Conservation (phyloP, 2,113 vertebrate genomes). For the Thryonomys swinderianus region DNA sequence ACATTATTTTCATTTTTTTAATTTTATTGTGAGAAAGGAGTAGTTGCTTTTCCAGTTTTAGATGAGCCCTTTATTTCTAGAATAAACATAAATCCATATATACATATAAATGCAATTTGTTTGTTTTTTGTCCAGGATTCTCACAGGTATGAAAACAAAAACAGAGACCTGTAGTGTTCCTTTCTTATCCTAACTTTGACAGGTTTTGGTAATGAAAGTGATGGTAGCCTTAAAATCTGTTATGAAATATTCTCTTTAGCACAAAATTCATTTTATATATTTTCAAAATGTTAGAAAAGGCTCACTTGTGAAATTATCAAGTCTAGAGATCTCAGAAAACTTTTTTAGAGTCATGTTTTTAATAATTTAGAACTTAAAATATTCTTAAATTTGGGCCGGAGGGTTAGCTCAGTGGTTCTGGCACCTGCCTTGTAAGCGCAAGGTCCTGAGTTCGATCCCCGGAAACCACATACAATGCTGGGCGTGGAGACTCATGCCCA, state of each 20-base stretch:
- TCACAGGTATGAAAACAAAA: not conserved
- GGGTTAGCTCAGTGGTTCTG: too few species aligned
- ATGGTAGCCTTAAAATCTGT: not conserved
- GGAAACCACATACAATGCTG: too few species aligned
- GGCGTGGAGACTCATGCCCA: too few species aligned
- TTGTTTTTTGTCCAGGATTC: slow-evolving; percentile 30
- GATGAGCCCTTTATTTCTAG: not conserved
- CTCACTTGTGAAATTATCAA: not conserved
- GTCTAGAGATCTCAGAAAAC: not conserved
- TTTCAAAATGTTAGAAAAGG: not conserved
- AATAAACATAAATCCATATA: not conserved
- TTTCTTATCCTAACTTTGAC: not conserved
- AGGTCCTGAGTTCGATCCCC: too few species aligned
- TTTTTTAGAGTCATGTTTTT: not conserved
- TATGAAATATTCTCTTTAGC: not conserved
- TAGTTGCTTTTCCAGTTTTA: not conserved
- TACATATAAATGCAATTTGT: not conserved
- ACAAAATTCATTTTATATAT: not conserved
- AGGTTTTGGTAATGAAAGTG: slow-evolving; percentile 1
- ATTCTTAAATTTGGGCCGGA: too few species aligned
- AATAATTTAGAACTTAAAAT: not conserved
- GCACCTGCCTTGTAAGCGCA: too few species aligned
- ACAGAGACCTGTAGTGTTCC: not conserved
- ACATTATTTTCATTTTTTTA: not conserved
- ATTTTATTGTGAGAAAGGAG: not conserved